Conservation (phyloP, 1,140 invertebrate species). For the Trichonephila inaurata region DNA sequence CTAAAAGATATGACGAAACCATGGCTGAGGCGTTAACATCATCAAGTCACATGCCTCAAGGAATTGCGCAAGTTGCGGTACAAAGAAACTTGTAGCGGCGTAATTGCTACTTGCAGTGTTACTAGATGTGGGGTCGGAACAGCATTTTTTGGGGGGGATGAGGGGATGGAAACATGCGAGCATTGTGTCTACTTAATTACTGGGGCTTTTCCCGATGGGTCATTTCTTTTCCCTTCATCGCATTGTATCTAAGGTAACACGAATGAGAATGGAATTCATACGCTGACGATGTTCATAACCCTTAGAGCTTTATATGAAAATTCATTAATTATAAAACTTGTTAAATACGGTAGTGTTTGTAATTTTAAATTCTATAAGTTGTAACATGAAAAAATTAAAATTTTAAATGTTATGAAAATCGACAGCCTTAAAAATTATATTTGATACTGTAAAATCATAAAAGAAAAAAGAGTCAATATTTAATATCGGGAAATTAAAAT, state of each 20-base stretch:
- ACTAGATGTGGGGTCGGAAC: not conserved
- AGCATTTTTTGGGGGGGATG: not conserved
- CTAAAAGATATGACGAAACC: slow-evolving; percentile 40
- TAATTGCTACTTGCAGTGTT: slow-evolving; percentile 42
- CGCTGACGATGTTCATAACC: no score
- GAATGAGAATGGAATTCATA: not conserved
- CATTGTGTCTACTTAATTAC: not conserved
- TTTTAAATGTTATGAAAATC: no score
- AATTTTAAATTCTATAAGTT: no score
- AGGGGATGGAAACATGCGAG: not conserved
- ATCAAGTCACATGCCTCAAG: not conserved
- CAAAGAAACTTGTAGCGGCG: slow-evolving; percentile 14
- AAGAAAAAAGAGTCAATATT: no score
- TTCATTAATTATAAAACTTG: no score
- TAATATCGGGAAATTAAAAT: no score
- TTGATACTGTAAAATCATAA: no score
- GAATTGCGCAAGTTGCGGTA: not conserved
- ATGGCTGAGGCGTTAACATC: slow-evolving; percentile 38
- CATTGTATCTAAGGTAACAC: not conserved
- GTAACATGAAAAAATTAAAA: no score
- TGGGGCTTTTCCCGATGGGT: not conserved
- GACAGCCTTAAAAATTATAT: no score
- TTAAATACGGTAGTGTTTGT: no score
- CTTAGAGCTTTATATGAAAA: no score
- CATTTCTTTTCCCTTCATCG: not conserved